phyloP scores from a whole-genome alignment of 2,113 vertebrate species.

The Speoplatyrhinus poulsoni region DNA sequence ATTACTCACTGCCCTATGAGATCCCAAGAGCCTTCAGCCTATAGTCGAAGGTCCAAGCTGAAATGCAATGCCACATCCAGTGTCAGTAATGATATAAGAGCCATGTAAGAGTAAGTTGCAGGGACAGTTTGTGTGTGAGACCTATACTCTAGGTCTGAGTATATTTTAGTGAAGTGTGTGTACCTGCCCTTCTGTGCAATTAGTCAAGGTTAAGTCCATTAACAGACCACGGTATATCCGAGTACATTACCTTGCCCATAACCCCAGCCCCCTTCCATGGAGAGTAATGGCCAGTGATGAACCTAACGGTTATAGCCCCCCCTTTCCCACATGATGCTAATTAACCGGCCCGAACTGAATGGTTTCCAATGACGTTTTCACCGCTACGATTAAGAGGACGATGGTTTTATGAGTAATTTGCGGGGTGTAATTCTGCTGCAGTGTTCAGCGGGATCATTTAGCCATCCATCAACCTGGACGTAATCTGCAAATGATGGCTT shows the following conservation, averaged over 20 bases:
- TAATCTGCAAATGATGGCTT: constrained; percentile 52
- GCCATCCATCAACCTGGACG: constrained; percentile 44
- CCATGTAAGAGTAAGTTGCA: background rate
- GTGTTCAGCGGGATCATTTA: constrained; percentile 45
- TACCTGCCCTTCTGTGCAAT: constrained; percentile 27
- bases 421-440: constrained; percentile 35
- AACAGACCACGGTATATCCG: constrained; percentile 45
- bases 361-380: constrained; percentile 51
- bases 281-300: constrained; percentile 45
- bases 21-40: constrained; percentile 42
- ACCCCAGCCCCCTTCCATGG: constrained; percentile 20
- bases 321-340: constrained; percentile 49
- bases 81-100: background rate
- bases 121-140: background rate
- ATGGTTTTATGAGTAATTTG: constrained; percentile 51
- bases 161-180: background rate
- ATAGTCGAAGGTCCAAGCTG: background rate
- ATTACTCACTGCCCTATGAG: constrained; percentile 65
- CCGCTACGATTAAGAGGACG: constrained; percentile 28
- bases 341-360: constrained; percentile 51
- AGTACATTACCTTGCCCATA: constrained; percentile 35
- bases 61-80: background rate
- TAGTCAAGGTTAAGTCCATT: constrained; percentile 44
- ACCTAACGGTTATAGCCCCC: constrained; percentile 43
- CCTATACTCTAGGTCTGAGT: background rate